phyloP scores from a whole-genome alignment of 2,888 invertebrate genomes.

The Netelia melanura region DNA sequence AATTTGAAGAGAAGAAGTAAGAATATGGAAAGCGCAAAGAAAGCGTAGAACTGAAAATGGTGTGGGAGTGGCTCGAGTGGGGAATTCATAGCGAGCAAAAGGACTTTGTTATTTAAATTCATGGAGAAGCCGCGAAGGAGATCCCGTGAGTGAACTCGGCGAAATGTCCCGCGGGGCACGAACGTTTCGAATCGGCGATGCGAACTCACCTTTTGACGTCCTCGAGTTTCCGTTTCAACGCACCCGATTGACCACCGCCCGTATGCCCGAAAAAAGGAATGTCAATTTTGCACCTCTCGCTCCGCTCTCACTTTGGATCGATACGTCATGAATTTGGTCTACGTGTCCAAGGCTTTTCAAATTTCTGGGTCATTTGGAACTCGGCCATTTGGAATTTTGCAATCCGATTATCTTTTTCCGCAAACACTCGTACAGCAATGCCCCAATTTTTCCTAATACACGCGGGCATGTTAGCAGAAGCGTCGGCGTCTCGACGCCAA shows the following conservation, averaged over 20 bases:
- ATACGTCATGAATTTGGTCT: neutral
- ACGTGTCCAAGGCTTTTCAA: neutral
- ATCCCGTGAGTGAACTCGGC: conserved; percentile 34
- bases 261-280: conserved; percentile 59
- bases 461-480: neutral
- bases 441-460: too few relatives aligned
- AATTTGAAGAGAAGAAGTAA: neutral
- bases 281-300: conserved; percentile 72
- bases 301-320: neutral
- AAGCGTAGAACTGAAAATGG: conserved; percentile 38
- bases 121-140: conserved; percentile 29
- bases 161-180: conserved; percentile 33
- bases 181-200: conserved; percentile 41
- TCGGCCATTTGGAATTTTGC: neutral
- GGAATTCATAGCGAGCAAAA: conserved; percentile 32
- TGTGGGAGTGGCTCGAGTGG: conserved; percentile 6
- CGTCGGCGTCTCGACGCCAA: too few relatives aligned
- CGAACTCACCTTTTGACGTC: conserved; percentile 44
- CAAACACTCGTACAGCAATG: neutral
- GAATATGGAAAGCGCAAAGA: conserved; percentile 15
- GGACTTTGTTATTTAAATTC: conserved; percentile 83
- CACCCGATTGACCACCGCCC: conserved; percentile 4
- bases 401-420: neutral
- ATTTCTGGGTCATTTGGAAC: neutral
- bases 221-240: conserved; percentile 38